These are phyloP conservation scores for Eristalinus aeneus DNA, from an alignment of 2,888 invertebrate genomes.

Conservation along the genomic window DNA sequence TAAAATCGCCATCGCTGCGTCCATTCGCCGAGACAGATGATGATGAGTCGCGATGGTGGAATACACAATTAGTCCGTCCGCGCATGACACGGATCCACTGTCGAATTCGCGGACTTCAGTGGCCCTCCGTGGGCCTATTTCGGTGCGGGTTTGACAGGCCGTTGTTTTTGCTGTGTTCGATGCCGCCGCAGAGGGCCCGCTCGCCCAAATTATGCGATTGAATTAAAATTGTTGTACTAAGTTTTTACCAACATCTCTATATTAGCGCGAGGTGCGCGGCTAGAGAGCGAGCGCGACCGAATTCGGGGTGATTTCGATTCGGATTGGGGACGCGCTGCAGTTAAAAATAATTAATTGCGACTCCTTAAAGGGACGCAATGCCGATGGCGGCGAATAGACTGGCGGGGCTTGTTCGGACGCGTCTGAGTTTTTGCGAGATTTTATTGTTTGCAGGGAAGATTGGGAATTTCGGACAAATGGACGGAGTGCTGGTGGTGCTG, in stretches of 20 bases:
- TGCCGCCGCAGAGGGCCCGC: neutral
- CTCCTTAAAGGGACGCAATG: constrained; percentile 80
- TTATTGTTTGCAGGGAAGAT: constrained; percentile 56
- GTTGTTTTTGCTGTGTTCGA: constrained; percentile 15
- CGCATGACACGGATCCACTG: constrained; percentile 61
- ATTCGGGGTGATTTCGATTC: neutral
- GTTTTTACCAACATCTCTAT: constrained; percentile 69
- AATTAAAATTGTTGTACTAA: constrained; percentile 68
- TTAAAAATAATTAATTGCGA: constrained; percentile 81
- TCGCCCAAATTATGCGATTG: constrained; percentile 58
- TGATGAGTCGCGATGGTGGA: constrained; percentile 69
- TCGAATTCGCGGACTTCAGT: constrained; percentile 25
- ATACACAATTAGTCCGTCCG: constrained; percentile 67
- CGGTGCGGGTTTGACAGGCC: neutral
- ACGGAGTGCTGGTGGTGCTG: constrained; percentile 43
- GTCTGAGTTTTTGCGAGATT: constrained; percentile 46
- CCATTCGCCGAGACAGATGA: constrained; percentile 66
- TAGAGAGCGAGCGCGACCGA: neutral
- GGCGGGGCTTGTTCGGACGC: constrained; percentile 3
- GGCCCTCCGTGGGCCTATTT: neutral
- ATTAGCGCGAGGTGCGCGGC: constrained; percentile 62
- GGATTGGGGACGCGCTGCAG: constrained; percentile 72
- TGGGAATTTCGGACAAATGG: constrained; percentile 62
- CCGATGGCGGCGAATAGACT: constrained; percentile 42
- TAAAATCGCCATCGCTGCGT: constrained; percentile 67